A percentile compares a stretch with the other conserved stretches of the same genome.
phyloP scores from a whole-genome alignment of 2,113 vertebrate species.

The Odocoileus hemionus region DNA sequence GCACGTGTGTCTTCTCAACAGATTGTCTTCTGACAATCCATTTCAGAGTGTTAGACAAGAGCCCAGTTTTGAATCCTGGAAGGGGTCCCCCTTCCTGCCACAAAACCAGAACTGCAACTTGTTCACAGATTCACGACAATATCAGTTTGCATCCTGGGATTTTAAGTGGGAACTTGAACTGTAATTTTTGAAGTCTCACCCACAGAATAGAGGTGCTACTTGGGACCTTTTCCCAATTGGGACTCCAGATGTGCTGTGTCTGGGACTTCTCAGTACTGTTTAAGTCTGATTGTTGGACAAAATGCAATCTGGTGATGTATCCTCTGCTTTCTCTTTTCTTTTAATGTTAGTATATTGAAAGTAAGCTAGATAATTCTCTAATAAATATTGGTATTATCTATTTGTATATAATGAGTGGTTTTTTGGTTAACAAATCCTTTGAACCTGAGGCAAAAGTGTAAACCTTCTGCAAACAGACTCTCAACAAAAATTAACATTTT shows the following conservation, averaged over 20 bases:
- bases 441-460: neutral
- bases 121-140: neutral
- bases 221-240: neutral
- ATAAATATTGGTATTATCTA: neutral
- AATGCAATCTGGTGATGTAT: neutral
- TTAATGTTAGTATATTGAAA: neutral
- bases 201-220: neutral
- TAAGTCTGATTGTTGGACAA: neutral
- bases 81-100: accelerated
- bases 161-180: neutral
- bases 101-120: neutral
- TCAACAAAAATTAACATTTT: neutral
- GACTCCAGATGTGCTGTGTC: neutral
- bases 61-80: neutral
- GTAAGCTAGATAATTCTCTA: neutral
- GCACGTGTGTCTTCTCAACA: neutral
- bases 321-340: neutral
- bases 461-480: neutral
- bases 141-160: neutral
- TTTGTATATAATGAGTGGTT: neutral
- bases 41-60: neutral
- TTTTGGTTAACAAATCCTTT: neutral
- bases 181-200: neutral
- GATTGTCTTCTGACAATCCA: neutral
- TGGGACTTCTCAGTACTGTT: neutral